Evolutionary conservation across 92 coral and sea anemone species (phyloP), one percentile per base, ranked within the genome.

Genomic region (Epizoanthus stellaris): DNA sequence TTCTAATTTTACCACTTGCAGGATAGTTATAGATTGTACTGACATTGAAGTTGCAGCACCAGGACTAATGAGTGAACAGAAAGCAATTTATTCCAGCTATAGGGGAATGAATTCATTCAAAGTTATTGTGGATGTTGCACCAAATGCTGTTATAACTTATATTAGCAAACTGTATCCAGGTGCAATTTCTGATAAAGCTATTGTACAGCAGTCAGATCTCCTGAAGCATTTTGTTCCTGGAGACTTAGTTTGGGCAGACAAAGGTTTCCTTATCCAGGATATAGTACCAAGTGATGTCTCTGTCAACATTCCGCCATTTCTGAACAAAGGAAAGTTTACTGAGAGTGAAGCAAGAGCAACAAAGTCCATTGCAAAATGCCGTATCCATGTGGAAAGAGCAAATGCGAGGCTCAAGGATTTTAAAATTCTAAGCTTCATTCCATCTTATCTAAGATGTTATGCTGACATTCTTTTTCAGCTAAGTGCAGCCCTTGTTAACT

Each of bases 161-260:
- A 34, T 75, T 58, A 75, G 81, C 63, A 75, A 75, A 75, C 81
- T 75, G 81, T 76, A 49, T 76, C 81, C 45, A 65, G 70, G 70
- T 30, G 20, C 70, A 65, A 65, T 65, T 39, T 65, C 70, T 20
- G 70, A 65, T 39, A 76, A 76, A 76, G 81, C 12, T 11, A 75
- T 75, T 75, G 81, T 75, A 25, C 60, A 75, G 61, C 42, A 75
- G 19, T 75, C 81, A 57, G 81, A 61, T 11, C 52, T 75, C 17
- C 66, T 76, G n/a, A 76, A 39, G 70, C 70, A 65, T 65, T 65
- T 65, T 65, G 70, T 65, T 20, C 36, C 70, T 20, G 70, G 70
- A 20, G 70, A 65, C 30, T 65, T 65, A 30, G 17, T 65, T 30
- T 30, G 0, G 34, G 34, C 34, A 30, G 34, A 30, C 34, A 30